phyloP scores from a whole-genome alignment of 2,113 vertebrate genomes.

The Capreolus pygargus region DNA sequence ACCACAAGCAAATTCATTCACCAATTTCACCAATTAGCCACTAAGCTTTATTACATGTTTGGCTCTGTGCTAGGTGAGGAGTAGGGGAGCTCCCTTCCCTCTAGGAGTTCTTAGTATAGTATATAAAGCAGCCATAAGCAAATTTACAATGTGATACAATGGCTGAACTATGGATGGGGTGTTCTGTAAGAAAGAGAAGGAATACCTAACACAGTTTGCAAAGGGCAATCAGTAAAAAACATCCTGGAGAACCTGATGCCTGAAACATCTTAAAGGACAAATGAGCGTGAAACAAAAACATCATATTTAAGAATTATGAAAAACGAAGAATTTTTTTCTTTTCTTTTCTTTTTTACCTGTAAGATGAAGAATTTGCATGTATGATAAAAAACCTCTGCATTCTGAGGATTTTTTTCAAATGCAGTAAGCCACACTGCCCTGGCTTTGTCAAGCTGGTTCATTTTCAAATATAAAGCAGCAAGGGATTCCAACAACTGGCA shows the following conservation, averaged over 20 bases:
- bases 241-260: background rate
- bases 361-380: constrained; percentile 90
- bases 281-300: background rate
- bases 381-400: constrained; percentile 90
- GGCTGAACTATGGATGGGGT: background rate
- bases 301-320: background rate
- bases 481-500: constrained; percentile 87
- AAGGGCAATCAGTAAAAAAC: constrained; percentile 33
- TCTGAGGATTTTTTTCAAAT: constrained; percentile 86
- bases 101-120: background rate
- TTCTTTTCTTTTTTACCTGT: constrained; percentile 83
- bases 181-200: background rate
- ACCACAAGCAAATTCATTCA: background rate
- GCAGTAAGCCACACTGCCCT: constrained; percentile 87
- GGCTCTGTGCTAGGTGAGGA: background rate
- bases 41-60: background rate
- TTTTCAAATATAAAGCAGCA: constrained; percentile 84
- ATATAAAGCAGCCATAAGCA: constrained; percentile 11
- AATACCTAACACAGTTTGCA: background rate
- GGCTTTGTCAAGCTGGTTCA: constrained; percentile 80
- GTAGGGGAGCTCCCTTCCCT: background rate
- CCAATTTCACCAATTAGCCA: background rate
- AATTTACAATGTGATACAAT: constrained; percentile 13
- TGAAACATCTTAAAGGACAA: background rate
- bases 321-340: background rate